Evolutionary conservation across 1,140 invertebrate genomes (phyloP).

Genomic region (Leguminivora glycinivorella): DNA sequence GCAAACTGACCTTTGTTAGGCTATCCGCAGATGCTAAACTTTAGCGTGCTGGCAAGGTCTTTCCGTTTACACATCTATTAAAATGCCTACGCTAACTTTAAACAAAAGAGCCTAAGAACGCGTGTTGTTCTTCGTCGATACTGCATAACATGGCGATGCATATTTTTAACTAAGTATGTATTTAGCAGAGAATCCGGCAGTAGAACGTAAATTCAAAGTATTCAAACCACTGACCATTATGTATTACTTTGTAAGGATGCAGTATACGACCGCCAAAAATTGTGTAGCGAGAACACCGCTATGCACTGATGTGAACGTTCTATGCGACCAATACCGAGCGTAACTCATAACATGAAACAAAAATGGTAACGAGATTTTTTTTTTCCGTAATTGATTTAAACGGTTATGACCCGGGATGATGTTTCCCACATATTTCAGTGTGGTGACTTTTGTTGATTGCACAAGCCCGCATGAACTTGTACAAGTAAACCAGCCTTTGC

Average conservation of each 20-base stretch:
- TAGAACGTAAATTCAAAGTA: too few species aligned
- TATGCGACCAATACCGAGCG: too few species aligned
- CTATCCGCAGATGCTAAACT: slow-evolving; percentile 17
- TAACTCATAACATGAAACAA: too few species aligned
- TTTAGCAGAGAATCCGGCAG: background rate
- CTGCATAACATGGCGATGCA: background rate
- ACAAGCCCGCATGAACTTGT: slow-evolving; percentile 19
- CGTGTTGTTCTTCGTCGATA: background rate
- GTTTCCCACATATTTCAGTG: slow-evolving; percentile 17
- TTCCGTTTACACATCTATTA: slow-evolving; percentile 15
- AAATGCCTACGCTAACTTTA: background rate
- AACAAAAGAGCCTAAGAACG: background rate
- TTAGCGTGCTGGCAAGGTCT: background rate
- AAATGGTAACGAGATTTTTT: too few species aligned
- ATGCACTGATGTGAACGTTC: too few species aligned
- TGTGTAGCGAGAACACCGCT: too few species aligned
- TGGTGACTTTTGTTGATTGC: slow-evolving; percentile 17
- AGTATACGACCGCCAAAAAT: too few species aligned
- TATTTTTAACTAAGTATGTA: background rate
- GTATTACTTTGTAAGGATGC: too few species aligned
- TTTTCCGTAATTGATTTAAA: background rate
- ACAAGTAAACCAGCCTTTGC: slow-evolving; percentile 9
- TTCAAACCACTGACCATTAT: too few species aligned
- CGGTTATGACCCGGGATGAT: background rate
- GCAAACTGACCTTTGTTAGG: slow-evolving; percentile 14